Evolutionary conservation across 2,888 invertebrate genomes (phyloP), one percentile per base, ranked within the genome.

Genomic region (Imbricaverruca yamaguchii): DNA sequence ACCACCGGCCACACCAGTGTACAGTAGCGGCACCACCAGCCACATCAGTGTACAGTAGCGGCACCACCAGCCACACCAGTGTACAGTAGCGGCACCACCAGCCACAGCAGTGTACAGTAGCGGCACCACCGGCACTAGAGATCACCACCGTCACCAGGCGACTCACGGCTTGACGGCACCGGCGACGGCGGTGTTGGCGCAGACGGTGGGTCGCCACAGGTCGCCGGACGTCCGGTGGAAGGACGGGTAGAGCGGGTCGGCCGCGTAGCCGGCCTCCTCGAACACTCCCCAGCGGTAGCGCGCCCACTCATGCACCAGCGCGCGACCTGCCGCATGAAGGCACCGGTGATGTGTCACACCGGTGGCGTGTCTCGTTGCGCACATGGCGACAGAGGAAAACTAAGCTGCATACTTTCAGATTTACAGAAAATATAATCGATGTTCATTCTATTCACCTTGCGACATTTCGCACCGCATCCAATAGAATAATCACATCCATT

Each of bases 201-300:
- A 86, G 12, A 85, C 84, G 74, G 85, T 86, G 77, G 85, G 85
- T 69, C 82, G 84, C 87, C 87, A 82, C 87, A 88, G 82, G 87
- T 87, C 82, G 88, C 83, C 67, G 80, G 81, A 81, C 23, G 84
- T 86, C 81, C 86, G 85, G 85, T 90, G 90, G 84, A 90, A 91
- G 82, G 88, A 86, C 0, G 91, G 91, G 85, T 91, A 91, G 2
- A 39, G 39, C 39, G 39, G 39, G 39, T 39, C 39, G 39, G 39
- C 39, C 39, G 2, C 2, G 39, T 89, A 91, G 2, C 91, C 91
- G 83, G 90, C 89, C 86, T 92, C 92, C 84, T 92, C 91, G 86
- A 91, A 92, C 7, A 92, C 90, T 4, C 92, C 92, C 87, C 91
- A 92, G 0, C 92, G 89, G 85, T 91, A 91, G 87, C 91, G 91